Conservation (phyloP, 2,888 invertebrate genomes). For the Ethmia dodecea region DNA sequence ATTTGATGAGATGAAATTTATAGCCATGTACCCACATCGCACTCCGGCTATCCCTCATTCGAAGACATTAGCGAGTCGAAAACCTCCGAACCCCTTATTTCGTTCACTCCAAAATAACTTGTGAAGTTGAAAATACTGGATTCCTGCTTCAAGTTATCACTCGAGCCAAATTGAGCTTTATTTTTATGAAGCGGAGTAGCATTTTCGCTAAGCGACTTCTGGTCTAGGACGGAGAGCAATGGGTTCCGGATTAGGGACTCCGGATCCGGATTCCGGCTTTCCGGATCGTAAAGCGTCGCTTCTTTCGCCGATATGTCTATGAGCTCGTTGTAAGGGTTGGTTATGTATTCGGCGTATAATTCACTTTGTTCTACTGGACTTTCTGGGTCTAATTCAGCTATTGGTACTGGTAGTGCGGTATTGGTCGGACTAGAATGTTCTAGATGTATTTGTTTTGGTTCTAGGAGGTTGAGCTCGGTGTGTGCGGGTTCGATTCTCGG, state of each 20-base stretch:
- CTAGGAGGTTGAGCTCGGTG: slow-evolving; percentile 22
- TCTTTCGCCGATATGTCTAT: slow-evolving; percentile 42
- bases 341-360: slow-evolving; percentile 75
- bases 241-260: slow-evolving; percentile 24
- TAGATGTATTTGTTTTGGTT: slow-evolving; percentile 13
- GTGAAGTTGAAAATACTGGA: slow-evolving; percentile 79
- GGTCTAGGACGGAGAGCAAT: slow-evolving; percentile 28
- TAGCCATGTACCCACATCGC: slow-evolving; percentile 57
- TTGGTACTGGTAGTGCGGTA: background rate
- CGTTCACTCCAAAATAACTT: slow-evolving; percentile 79
- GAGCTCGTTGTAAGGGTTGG: slow-evolving; percentile 72
- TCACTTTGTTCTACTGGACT: slow-evolving; percentile 36
- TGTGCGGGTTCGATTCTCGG: slow-evolving; percentile 16
- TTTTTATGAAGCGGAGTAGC: slow-evolving; percentile 61
- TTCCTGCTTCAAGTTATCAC: slow-evolving; percentile 56
- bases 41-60: slow-evolving; percentile 61
- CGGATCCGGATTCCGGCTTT: slow-evolving; percentile 25
- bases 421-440: background rate
- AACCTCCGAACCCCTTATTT: slow-evolving; percentile 79
- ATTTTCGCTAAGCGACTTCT: slow-evolving; percentile 61
- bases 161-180: slow-evolving; percentile 63
- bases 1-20: too few relatives aligned
- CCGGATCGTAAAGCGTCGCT: slow-evolving; percentile 49
- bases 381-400: slow-evolving; percentile 14
- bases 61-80: slow-evolving; percentile 67